These are phyloP conservation scores for Arrhamphus sclerolepis DNA, from an alignment of 2,797 vertebrate species.

Conservation along the genomic window DNA sequence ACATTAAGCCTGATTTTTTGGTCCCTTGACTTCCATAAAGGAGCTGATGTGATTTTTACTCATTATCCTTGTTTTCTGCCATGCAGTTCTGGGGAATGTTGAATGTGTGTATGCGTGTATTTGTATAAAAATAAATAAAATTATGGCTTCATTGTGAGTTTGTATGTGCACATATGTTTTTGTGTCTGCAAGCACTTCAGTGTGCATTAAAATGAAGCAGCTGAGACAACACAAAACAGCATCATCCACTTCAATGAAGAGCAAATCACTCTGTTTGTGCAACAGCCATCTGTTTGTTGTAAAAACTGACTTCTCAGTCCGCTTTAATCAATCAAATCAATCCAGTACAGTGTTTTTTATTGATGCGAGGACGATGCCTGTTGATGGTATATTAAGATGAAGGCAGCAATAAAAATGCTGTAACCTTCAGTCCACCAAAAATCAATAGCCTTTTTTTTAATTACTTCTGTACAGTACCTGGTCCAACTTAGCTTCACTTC, in stretches of 20 bases:
- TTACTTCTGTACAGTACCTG: neutral
- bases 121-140: slow-evolving; percentile 8
- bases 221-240: slow-evolving; percentile 27
- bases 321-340: slow-evolving; percentile 36
- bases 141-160: neutral
- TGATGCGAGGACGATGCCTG: neutral
- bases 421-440: neutral
- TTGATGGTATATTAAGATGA: slow-evolving; percentile 5
- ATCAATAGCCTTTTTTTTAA: neutral
- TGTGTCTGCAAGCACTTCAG: neutral
- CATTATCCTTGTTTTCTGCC: slow-evolving; percentile 39
- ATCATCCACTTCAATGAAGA: slow-evolving; percentile 55
- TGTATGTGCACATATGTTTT: neutral
- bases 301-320: slow-evolving; percentile 5
- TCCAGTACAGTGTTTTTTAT: slow-evolving; percentile 8
- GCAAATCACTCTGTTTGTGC: slow-evolving; percentile 44
- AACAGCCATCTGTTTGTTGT: slow-evolving; percentile 52
- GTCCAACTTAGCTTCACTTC: neutral
- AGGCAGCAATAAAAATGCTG: neutral
- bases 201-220: slow-evolving; percentile 38
- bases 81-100: slow-evolving; percentile 13
- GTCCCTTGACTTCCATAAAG: slow-evolving; percentile 16
- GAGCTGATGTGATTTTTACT: slow-evolving; percentile 35
- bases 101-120: neutral
- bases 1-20: slow-evolving; percentile 20